Percentiles rank a stretch among this genome's conserved stretches.
phyloP scores from a whole-genome alignment of 2,797 vertebrate species.

The Myotis myotis region DNA sequence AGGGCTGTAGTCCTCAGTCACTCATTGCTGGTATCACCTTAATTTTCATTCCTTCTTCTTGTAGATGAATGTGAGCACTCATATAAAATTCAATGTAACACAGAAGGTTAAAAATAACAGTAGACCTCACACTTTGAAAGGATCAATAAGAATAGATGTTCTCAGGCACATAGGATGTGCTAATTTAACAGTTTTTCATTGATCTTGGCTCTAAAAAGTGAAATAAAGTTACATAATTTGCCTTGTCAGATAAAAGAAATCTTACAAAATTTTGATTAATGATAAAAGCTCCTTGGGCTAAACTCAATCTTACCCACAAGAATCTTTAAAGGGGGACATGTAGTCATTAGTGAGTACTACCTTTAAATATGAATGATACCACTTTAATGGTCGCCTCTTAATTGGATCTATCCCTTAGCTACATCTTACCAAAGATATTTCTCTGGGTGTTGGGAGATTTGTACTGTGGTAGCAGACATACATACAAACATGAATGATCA shows the following conservation, averaged over 20 bases:
- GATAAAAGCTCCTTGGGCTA: slow-evolving; percentile 11
- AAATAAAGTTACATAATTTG: slow-evolving; percentile 69
- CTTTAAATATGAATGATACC: background rate
- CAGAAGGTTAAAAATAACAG: slow-evolving; percentile 71
- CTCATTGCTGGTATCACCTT: background rate
- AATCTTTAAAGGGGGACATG: background rate
- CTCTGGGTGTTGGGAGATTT: background rate
- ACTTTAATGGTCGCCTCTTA: background rate
- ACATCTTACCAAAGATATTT: background rate
- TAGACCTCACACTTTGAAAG: slow-evolving; percentile 61
- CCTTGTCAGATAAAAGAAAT: slow-evolving; percentile 51
- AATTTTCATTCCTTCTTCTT: slow-evolving; percentile 22
- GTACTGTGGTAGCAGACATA: background rate
- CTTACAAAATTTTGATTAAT: slow-evolving; percentile 50
- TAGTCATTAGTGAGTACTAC: background rate
- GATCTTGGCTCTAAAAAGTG: slow-evolving; percentile 66
- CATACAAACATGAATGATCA: background rate
- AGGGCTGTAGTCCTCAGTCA: background rate
- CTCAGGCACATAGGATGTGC: slow-evolving; percentile 61
- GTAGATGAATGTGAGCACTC: slow-evolving; percentile 20
- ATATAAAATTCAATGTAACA: slow-evolving; percentile 50
- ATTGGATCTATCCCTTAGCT: background rate
- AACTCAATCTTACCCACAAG: slow-evolving; percentile 12
- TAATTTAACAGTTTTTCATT: slow-evolving; percentile 75
- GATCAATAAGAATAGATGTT: slow-evolving; percentile 72